Evolutionary conservation across 1,140 invertebrate genomes (phyloP).

Genomic region (Drosophila tani): DNA sequence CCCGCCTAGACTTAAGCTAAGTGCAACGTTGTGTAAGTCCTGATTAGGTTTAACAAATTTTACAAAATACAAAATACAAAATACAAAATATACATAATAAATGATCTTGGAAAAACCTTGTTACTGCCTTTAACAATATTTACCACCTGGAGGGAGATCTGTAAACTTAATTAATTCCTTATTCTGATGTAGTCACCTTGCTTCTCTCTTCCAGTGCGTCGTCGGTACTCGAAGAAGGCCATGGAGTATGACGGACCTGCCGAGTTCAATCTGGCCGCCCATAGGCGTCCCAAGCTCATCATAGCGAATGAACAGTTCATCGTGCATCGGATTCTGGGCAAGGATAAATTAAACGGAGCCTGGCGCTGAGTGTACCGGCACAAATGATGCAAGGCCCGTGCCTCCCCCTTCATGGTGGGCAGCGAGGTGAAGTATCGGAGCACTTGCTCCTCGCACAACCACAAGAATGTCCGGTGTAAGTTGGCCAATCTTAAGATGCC

Average conservation of each 20-base stretch:
- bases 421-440: slow-evolving; percentile 55
- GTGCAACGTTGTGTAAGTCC: slow-evolving; percentile 51
- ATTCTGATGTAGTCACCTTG: slow-evolving; percentile 1
- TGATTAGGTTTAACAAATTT: slow-evolving; percentile 44
- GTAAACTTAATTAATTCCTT: neutral
- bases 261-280: slow-evolving; percentile 17
- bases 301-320: slow-evolving; percentile 49
- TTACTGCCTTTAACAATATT: neutral
- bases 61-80: no score
- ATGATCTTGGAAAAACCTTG: slow-evolving; percentile 12
- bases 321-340: slow-evolving; percentile 39
- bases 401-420: slow-evolving; percentile 47
- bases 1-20: slow-evolving; percentile 55
- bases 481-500: slow-evolving; percentile 10
- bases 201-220: slow-evolving; percentile 35
- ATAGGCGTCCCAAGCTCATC: slow-evolving; percentile 49
- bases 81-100: no score
- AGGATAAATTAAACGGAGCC: slow-evolving; percentile 47
- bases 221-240: slow-evolving; percentile 10
- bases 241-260: slow-evolving; percentile 46
- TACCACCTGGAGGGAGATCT: neutral
- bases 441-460: slow-evolving; percentile 49
- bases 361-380: slow-evolving; percentile 63
- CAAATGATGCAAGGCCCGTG: slow-evolving; percentile 58
- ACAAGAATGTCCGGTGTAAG: slow-evolving; percentile 34